Conservation (phyloP, 2,113 vertebrate genomes). For the Ploceus nigricollis region DNA sequence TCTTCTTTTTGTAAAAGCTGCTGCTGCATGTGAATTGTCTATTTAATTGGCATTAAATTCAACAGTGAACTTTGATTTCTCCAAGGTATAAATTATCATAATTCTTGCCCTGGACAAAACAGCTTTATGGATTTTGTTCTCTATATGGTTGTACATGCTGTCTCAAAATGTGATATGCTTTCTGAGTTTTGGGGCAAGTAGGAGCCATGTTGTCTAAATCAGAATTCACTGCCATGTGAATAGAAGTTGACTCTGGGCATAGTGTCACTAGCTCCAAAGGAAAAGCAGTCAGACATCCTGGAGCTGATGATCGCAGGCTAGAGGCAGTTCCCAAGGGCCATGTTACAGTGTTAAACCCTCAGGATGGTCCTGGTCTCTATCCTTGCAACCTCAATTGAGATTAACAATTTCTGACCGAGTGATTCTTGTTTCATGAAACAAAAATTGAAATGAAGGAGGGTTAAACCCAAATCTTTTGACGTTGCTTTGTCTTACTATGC, state of each 20-base stretch:
- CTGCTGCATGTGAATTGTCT: not conserved
- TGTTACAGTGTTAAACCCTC: not conserved
- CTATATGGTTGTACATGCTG: not conserved
- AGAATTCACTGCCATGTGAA: not conserved
- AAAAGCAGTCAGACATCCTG: not conserved
- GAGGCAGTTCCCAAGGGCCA: not conserved
- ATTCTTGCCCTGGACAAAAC: not conserved
- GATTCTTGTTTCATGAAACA: not conserved
- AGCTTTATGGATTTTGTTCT: not conserved
- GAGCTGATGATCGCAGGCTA: not conserved
- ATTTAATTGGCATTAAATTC: not conserved
- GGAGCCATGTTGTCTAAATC: not conserved
- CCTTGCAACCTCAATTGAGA: rapidly evolving
- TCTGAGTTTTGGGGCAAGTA: not conserved
- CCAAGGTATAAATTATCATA: not conserved
- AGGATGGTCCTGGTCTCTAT: not conserved
- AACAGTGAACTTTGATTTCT: not conserved
- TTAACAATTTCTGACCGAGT: not conserved
- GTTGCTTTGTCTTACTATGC: not conserved
- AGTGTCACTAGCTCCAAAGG: not conserved
- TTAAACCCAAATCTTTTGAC: not conserved
- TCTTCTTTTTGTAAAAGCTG: not conserved
- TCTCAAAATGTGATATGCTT: not conserved
- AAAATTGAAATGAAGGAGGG: not conserved
- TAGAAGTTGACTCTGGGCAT: not conserved